Conservation (phyloP, 92 coral and sea anemone species). For the Scolanthus callimorphus region DNA sequence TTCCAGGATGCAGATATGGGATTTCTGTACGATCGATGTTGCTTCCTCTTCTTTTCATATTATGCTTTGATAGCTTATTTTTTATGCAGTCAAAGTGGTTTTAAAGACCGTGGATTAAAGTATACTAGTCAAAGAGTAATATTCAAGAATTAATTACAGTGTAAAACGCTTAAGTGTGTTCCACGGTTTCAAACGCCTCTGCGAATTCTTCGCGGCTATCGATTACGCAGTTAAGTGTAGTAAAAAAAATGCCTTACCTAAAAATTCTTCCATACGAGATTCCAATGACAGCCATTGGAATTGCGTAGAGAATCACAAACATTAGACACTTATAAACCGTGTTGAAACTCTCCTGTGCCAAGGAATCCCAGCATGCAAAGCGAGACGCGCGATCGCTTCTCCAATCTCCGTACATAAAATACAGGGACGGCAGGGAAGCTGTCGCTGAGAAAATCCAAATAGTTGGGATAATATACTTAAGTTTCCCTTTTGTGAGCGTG, state of each 20-base stretch:
- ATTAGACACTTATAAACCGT: conserved; percentile 29
- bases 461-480: conserved; percentile 36
- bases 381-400: conserved; percentile 3
- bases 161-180: too few species aligned
- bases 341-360: conserved; percentile 40
- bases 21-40: too few species aligned
- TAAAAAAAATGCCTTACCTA: conserved; percentile 15
- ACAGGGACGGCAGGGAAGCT: conserved; percentile 24
- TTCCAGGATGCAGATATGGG: too few species aligned
- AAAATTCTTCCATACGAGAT: conserved; percentile 18
- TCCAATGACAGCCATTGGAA: conserved; percentile 46
- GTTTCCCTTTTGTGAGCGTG: conserved; percentile 20
- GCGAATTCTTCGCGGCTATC: too few species aligned
- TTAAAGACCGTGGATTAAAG: too few species aligned
- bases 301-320: conserved; percentile 39
- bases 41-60: too few species aligned
- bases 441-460: conserved; percentile 41
- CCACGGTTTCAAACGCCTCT: too few species aligned
- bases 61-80: too few species aligned
- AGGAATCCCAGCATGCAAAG: conserved; percentile 59
- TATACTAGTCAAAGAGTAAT: too few species aligned
- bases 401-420: conserved; percentile 8
- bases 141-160: too few species aligned
- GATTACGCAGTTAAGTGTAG: too few species aligned
- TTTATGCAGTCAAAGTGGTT: too few species aligned